Base-by-base conservation (phyloP, 2,113 vertebrate species). In the Drymodes brunneopygia region DNA sequence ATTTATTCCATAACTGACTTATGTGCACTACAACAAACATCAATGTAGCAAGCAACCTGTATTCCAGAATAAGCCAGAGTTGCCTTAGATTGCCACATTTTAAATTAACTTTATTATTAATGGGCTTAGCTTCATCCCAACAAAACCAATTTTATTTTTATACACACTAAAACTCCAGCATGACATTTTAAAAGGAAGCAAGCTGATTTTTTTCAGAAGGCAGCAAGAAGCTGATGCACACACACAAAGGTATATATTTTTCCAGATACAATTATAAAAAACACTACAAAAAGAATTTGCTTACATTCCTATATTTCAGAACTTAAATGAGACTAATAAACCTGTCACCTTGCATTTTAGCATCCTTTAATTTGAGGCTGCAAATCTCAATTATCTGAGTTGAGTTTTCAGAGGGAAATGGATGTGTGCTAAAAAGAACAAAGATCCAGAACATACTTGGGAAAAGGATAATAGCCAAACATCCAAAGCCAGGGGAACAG, bases 1-100 rank as follows among this genome's bases (percentile, higher is more conserved):
- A 90, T 95, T 95, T 92, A 90, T 94, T 93, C 88, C 64, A 81
- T 47, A 92, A 77, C 42, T 54, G 80, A 79, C 50, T 47, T 81
- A n/a, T 4, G 5, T 64, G 62, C 66, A 48, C 53, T 77, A 70
- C 82, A 88, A 61, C 53, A 93, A 93, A 88, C 12, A 88, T 4
- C 57, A 86, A 57, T 12, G n/a, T 7, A 57, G 70, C 29, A 51
- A 75, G 35, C 57, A 58, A 54, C 53, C 54, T 82, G 54, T 81
- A 51, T 65, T 86, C 51, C 79, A 80, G 50, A 80, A 50, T 12
- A 65, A 93, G 42, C 29, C 82, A 73, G 3, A 5, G 48, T 6
- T 78, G 67, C 79, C 62, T 45, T 54, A 72, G 67, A 42, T 7
- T n/a, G 66, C 33, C 44, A 92, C 6, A 44, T 90, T 82, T 79